Evolutionary conservation across 2,888 invertebrate species (phyloP), one percentile per base, ranked within the genome.

Genomic region (Corythucha ciliata): DNA sequence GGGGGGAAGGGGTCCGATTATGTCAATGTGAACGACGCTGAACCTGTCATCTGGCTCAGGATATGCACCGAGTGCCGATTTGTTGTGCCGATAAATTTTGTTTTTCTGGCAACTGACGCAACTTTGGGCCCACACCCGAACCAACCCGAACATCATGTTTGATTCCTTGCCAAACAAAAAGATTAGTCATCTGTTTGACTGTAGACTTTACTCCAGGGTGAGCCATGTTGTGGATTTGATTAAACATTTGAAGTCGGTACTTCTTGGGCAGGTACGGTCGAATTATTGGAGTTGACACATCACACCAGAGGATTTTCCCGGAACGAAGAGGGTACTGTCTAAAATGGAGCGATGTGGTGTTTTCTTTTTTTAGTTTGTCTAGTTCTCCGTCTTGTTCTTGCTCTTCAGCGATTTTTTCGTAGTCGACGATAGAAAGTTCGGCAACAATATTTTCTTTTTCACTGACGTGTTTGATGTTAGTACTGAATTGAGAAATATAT

Each of bases 1-100:
- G 2, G 50, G 12, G n/a, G 68, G 66, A 10, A 70, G 52, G 0
- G 69, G 69, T 2, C 69, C 68, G 2, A 72, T 63, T 3, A 72
- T 58, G 57, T 72, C 69, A 2, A 72, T 61, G 57, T 71, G 68
- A 4, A 70, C 59, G 48, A 68, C 67, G 5, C 60, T 53, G 57
- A 71, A 69, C n/a, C 66, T 56, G 6, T 47, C 52, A 42, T 59
- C 53, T 12, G 64, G 60, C 18, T 54, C 42, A 1, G 57, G 33
- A 37, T 62, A 62, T 36, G 42, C 47, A 16, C 52, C 55, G 10
- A 61, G 48, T 29, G 57, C 58, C 1, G 60, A 37, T 4, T 26
- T 34, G 10, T 57, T 60, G 54, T 65, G 65, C 6, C 63, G 52
- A 1, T 56, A 44, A 1, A 67, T 48, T 53, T 68, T 67, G 4